Base-by-base conservation (phyloP, 2,888 invertebrate species). In the Macrophya annulata region DNA sequence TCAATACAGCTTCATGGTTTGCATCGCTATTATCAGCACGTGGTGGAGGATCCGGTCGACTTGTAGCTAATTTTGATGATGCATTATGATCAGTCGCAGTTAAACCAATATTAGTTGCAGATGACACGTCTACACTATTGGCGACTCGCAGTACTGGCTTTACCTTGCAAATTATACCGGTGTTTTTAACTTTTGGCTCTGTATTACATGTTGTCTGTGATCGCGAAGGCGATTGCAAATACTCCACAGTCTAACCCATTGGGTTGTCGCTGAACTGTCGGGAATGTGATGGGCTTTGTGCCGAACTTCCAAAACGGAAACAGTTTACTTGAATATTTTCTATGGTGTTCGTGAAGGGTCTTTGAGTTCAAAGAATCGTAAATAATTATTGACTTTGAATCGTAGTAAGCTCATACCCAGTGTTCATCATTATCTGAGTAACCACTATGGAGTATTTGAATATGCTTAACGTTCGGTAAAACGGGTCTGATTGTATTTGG, bases 381-480 rank as follows among this genome's bases (percentile, higher is more conserved):
- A 12, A 87, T 85, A 55, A 51, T 79, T 8, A 86, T 84, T 62
- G 82, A 65, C 17, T 83, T 74, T 0, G 74, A 25, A 51, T 87
- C 86, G 71, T 86, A 86, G 85, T 71, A 87, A 45, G 82, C 84
- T 21, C 86, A 86, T 6, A 87, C 85, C 86, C 86, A 86, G 68
- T 87, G 86, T 37, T 1, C 15, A 25, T 25, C 68, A 4, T 10
- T 37, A 25, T 68, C 31, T 25, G 68, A 31, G 37, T 48, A 43
- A 62, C 85, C 83, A 62, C 87, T 86, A 48, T 85, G 81, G 81
- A 87, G 84, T 21, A 88, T 85, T 76, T 88, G 88, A 65, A 87
- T 84, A 55, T 88, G 86, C 81, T 84, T 48, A 45, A 83, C 12
- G 62, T 59, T 85, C 37, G 37, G 77, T 37, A 65, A 55, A 9